These are phyloP conservation scores for Crotalus tigris DNA, from an alignment of 2,113 vertebrate genomes.

Conservation along the genomic window DNA sequence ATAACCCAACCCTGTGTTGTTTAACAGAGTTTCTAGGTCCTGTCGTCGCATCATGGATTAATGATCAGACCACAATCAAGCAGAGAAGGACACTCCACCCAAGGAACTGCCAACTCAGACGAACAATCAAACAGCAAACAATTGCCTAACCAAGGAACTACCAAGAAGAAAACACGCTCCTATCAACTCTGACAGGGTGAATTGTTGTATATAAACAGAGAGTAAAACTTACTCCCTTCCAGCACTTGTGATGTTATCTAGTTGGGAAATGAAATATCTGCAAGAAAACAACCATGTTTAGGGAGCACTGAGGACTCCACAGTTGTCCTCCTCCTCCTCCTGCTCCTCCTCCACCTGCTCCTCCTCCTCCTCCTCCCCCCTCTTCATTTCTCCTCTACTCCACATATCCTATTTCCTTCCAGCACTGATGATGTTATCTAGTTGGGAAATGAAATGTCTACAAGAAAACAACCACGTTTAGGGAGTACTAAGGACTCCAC, in stretches of 20 bases:
- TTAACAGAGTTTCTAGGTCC: constrained; percentile 41
- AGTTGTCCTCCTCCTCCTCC: fast-evolving
- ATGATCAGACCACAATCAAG: not conserved
- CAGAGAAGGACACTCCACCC: not conserved
- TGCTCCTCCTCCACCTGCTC: too few relatives aligned
- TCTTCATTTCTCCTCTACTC: too few relatives aligned
- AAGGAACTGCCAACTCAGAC: not conserved
- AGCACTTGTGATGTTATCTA: not conserved
- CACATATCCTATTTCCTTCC: not conserved
- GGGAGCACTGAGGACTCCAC: too few relatives aligned
- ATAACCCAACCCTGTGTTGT: constrained; percentile 41
- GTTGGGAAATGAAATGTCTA: not conserved
- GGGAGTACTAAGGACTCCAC: too few relatives aligned
- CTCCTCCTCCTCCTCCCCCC: too few relatives aligned
- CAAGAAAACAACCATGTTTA: too few relatives aligned
- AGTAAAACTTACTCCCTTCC: not conserved
- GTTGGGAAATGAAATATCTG: not conserved
- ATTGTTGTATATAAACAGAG: not conserved
- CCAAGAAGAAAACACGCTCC: not conserved
- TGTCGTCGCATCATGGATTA: constrained; percentile 6
- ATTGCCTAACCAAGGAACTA: not conserved
- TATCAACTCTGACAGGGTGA: not conserved
- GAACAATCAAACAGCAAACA: not conserved
- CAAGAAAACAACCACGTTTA: not conserved
- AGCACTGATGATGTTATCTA: not conserved